Evolutionary conservation across 2,888 invertebrate genomes (phyloP).

Genomic region (Pelosia muscerda): DNA sequence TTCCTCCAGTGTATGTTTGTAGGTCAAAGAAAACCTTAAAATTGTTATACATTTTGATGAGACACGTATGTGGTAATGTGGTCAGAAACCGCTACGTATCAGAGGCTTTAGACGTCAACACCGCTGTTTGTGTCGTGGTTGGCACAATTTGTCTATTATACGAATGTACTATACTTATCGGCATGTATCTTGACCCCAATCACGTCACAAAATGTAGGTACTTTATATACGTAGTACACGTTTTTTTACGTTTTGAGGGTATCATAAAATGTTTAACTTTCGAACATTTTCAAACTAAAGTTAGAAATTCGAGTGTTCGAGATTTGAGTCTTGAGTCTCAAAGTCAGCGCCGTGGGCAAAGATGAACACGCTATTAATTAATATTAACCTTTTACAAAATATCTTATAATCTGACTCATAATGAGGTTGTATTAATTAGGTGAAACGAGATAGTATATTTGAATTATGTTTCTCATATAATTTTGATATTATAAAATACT

Average conservation of each 20-base stretch:
- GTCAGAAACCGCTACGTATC: not conserved
- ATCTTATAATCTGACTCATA: slow-evolving; percentile 2
- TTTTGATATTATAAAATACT: not conserved
- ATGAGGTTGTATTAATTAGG: slow-evolving; percentile 7
- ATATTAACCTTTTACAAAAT: slow-evolving; percentile 5
- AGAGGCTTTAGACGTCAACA: not conserved
- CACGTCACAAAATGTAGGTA: too few relatives aligned
- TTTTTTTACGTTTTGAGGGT: too few relatives aligned
- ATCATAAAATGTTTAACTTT: not conserved
- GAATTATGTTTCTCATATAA: slow-evolving; percentile 1
- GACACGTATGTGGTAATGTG: not conserved
- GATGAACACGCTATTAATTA: not conserved
- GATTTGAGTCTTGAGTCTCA: not conserved
- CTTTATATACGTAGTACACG: too few relatives aligned
- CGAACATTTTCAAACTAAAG: not conserved
- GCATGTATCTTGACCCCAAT: too few relatives aligned
- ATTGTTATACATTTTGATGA: not conserved
- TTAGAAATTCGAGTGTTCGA: not conserved
- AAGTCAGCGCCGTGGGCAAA: not conserved
- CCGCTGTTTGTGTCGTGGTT: not conserved
- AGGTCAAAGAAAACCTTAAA: not conserved
- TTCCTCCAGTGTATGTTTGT: too few relatives aligned
- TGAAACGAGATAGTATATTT: not conserved
- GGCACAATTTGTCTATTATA: not conserved
- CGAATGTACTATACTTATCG: too few relatives aligned